Evolutionary conservation across 2,888 invertebrate genomes (phyloP).

Genomic region (Tinea trinotella): DNA sequence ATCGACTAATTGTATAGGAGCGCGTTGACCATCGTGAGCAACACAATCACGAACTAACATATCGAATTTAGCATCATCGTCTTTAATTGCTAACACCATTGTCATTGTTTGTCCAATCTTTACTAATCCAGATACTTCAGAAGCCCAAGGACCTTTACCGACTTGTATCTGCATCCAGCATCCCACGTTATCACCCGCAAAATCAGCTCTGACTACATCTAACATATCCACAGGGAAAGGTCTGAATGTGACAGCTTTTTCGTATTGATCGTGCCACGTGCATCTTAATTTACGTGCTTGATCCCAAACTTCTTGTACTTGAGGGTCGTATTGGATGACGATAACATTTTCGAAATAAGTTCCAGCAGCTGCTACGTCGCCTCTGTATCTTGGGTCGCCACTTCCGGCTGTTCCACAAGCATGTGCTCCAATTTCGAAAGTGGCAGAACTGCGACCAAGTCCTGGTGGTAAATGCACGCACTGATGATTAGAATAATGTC

Average conservation of each 20-base stretch:
- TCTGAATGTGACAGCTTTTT: slow-evolving; percentile 94
- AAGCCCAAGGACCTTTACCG: slow-evolving; percentile 95
- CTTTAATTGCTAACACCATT: slow-evolving; percentile 95
- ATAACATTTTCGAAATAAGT: slow-evolving; percentile 96
- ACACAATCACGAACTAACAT: slow-evolving; percentile 96
- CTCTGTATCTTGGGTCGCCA: slow-evolving; percentile 92
- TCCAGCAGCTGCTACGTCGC: slow-evolving; percentile 90
- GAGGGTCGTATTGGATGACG: slow-evolving; percentile 93
- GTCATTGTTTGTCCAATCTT: slow-evolving; percentile 98
- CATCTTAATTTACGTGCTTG: slow-evolving; percentile 92
- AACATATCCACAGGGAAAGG: slow-evolving; percentile 97
- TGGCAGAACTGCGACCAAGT: slow-evolving; percentile 86
- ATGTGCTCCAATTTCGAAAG: slow-evolving; percentile 92
- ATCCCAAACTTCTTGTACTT: slow-evolving; percentile 97
- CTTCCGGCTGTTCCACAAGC: slow-evolving; percentile 94
- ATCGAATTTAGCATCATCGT: slow-evolving; percentile 95
- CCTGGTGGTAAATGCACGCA: slow-evolving; percentile 94
- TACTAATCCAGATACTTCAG: slow-evolving; percentile 93
- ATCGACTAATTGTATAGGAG: slow-evolving; percentile 93
- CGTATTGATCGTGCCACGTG: slow-evolving; percentile 96
- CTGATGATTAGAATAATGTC: slow-evolving; percentile 93
- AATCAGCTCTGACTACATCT: slow-evolving; percentile 94
- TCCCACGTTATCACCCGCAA: slow-evolving; percentile 95
- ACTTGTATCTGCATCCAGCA: slow-evolving; percentile 99
- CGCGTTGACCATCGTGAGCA: slow-evolving; percentile 94